Evolutionary conservation across 2,113 vertebrate species (phyloP).

Genomic region (Prinia subflava): DNA sequence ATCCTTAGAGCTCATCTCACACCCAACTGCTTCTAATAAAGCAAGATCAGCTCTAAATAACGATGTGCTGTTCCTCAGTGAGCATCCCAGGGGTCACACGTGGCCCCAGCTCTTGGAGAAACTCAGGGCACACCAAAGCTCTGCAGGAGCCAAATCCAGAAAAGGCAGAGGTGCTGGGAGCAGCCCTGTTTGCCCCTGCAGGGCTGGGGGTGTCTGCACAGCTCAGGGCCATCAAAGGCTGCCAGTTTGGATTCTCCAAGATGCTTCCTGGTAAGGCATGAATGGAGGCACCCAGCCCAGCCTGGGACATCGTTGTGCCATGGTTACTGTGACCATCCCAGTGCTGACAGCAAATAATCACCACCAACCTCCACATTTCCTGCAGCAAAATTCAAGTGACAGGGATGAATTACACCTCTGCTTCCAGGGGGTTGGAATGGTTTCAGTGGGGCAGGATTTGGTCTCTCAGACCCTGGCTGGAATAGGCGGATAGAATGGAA

Average conservation of each 20-base stretch:
- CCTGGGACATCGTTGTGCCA: not conserved
- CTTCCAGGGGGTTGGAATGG: not conserved
- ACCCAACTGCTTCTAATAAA: not conserved
- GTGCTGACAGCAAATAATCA: not conserved
- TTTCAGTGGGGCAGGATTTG: not conserved
- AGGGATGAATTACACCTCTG: not conserved
- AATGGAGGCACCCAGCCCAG: not conserved
- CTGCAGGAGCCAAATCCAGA: not conserved
- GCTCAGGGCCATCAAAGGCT: not conserved
- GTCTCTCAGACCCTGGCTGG: not conserved
- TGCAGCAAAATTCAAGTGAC: not conserved
- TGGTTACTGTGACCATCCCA: not conserved
- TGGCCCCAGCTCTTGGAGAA: not conserved
- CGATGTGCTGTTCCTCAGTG: accelerated
- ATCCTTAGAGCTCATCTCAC: not conserved
- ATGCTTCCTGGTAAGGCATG: not conserved
- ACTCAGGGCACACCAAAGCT: not conserved
- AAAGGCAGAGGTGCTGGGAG: not conserved
- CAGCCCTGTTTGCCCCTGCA: not conserved
- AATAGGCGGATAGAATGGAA: not conserved
- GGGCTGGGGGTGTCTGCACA: not conserved
- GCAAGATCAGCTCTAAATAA: not conserved
- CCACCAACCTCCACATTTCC: not conserved
- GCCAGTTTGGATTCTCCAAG: accelerated
- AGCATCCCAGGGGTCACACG: not conserved